phyloP scores from a whole-genome alignment of 2,797 vertebrate genomes.

The Gallinago stenura region DNA sequence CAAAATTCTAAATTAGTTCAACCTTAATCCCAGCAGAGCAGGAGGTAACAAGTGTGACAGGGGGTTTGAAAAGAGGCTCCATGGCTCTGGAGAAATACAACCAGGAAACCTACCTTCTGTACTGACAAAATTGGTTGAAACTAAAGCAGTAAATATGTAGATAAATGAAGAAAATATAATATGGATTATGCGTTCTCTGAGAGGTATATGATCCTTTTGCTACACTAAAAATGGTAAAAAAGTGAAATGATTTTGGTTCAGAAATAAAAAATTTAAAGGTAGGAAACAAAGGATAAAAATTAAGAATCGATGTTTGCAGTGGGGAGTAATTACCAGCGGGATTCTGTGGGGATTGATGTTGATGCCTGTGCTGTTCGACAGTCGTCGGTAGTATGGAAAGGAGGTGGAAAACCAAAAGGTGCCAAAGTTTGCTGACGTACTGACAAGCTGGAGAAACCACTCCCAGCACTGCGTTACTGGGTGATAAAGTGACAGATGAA shows the following conservation, averaged over 20 bases:
- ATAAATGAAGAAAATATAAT: background rate
- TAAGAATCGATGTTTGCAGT: background rate
- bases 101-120: background rate
- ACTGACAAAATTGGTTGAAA: background rate
- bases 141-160: background rate
- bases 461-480: background rate
- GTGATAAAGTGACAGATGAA: background rate
- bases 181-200: background rate
- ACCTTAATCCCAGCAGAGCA: background rate
- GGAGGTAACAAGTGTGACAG: background rate
- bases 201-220: background rate
- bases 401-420: background rate
- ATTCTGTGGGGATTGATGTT: background rate
- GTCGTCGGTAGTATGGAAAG: background rate
- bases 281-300: background rate
- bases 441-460: background rate
- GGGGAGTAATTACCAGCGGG: background rate
- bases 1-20: background rate
- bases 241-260: background rate
- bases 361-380: background rate
- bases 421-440: background rate
- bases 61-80: background rate
- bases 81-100: background rate
- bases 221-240: background rate
- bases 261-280: background rate